Evolutionary conservation across 2,113 vertebrate genomes (phyloP), one percentile per base, ranked within the genome.

Genomic region (Pelusios castaneus): DNA sequence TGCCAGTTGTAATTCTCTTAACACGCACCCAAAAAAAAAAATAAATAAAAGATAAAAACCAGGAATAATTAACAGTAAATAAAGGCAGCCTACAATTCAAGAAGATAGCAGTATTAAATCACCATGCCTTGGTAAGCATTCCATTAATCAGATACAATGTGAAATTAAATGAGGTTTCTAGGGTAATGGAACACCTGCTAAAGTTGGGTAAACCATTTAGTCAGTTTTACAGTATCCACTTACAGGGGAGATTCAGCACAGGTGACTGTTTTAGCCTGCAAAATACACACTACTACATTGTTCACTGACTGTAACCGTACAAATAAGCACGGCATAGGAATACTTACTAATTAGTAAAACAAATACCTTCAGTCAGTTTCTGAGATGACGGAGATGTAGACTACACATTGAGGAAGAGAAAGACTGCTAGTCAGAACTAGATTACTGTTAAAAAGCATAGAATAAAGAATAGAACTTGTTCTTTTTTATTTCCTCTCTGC

Each of bases 111-210:
- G 97, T 97, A 89, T 97, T 96, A 95, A 96, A 91, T 93, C 96
- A 96, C 94, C 96, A 97, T 97, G 91, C 94, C 94, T 60, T 94
- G 96, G 96, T 95, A 97, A 98, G 98, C 98, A 98, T 98, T 98
- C 98, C 98, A 96, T 95, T 97, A 97, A 97, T 96, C 94, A 80
- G 95, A 95, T 95, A 97, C 94, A 97, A 97, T 97, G 97, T 96
- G 97, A 98, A 98, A 97, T 97, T 95, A 94, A 88, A 95, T 93
- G 96, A 97, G 97, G 96, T 97, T 98, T 98, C 97, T 95, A 67
- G 52, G 96, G 97, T 98, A 95, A 97, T 90, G 94, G 95, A 97
- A 97, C 97, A 97, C 97, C 97, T 97, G 97, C 86, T 85, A 92
- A 97, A 97, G 95, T 95, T 95, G 47, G 94, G 60, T 77, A 94